Evolutionary conservation across 2,797 vertebrate species (phyloP).

Genomic region (Graptemys geographica): DNA sequence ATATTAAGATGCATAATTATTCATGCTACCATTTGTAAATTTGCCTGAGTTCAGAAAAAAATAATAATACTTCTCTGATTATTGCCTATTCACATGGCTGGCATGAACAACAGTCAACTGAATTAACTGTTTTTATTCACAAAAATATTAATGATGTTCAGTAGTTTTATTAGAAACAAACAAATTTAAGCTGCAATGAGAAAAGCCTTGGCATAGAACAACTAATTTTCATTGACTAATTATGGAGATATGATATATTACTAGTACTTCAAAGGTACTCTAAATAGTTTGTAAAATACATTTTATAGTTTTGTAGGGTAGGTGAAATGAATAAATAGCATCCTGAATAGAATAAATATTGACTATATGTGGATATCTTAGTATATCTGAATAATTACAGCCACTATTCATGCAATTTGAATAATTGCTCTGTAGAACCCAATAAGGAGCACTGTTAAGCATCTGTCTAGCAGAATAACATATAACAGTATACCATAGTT

Average conservation of each 20-base stretch:
- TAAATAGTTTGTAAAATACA: not conserved
- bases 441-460: not conserved
- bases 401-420: not conserved
- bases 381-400: not conserved
- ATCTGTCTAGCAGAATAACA: not conserved
- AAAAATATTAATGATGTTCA: not conserved
- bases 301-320: not conserved
- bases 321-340: slow-evolving; percentile 1
- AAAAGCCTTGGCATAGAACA: not conserved
- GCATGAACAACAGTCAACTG: not conserved
- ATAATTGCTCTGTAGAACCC: not conserved
- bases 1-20: not conserved
- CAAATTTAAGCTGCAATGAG: not conserved
- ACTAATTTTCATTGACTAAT: not conserved
- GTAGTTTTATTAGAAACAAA: not conserved
- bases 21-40: not conserved
- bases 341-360: slow-evolving; percentile 9
- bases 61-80: not conserved
- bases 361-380: not conserved
- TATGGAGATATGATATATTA: not conserved
- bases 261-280: not conserved
- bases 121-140: not conserved
- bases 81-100: not conserved
- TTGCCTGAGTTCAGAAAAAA: not conserved
- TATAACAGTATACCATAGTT: not conserved